Percentiles rank a stretch among this genome's conserved stretches.
Evolutionary conservation across 1,140 invertebrate genomes (phyloP).

Genomic region (Batillaria attramentaria): DNA sequence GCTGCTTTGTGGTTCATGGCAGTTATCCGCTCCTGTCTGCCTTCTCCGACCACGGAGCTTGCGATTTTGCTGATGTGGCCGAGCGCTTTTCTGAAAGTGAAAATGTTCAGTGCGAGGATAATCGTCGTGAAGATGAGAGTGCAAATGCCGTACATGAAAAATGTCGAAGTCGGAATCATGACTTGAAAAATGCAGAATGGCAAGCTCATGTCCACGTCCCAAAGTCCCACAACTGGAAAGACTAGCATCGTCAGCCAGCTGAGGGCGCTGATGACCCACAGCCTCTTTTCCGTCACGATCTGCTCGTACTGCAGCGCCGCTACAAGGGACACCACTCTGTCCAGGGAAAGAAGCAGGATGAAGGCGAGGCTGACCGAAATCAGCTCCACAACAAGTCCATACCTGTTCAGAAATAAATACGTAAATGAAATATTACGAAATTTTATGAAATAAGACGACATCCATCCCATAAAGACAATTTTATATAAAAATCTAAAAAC

Average conservation of each 20-base stretch:
- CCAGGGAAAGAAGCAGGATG: neutral
- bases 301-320: neutral
- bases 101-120: neutral
- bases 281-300: neutral
- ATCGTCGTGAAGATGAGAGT: neutral
- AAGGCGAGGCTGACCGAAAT: neutral
- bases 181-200: neutral
- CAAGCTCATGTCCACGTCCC: neutral
- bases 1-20: slow-evolving; percentile 11
- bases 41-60: neutral
- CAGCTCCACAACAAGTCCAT: neutral
- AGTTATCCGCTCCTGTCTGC: neutral
- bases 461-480: too few relatives aligned
- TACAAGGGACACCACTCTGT: neutral
- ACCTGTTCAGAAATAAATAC: too few relatives aligned
- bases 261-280: neutral
- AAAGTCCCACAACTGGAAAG: neutral
- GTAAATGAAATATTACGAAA: too few relatives aligned
- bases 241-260: neutral
- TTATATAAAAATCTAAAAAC: too few relatives aligned
- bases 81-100: neutral
- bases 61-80: slow-evolving; percentile 1
- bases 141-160: neutral
- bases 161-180: neutral
- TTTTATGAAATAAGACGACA: too few relatives aligned